Percentiles rank a stretch among this genome's conserved stretches.
Evolutionary conservation across 2,797 vertebrate species (phyloP).

Genomic region (Sarcoramphus papa): DNA sequence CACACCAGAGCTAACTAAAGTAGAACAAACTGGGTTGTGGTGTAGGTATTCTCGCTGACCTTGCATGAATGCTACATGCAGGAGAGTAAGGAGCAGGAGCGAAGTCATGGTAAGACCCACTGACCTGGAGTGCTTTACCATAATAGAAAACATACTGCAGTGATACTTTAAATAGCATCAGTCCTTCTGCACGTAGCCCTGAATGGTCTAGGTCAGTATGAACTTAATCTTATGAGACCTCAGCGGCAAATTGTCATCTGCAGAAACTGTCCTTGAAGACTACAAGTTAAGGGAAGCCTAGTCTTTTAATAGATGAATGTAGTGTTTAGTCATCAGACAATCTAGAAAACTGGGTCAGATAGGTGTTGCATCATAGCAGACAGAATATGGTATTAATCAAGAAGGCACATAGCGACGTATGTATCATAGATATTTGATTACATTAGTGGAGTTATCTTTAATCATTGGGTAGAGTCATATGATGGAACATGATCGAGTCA

Average conservation of each 20-base stretch:
- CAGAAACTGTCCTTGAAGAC: not conserved
- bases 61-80: not conserved
- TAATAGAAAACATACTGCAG: not conserved
- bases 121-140: not conserved
- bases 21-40: not conserved
- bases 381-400: not conserved
- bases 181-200: not conserved
- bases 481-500: slow-evolving; percentile 38
- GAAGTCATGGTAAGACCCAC: not conserved
- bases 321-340: not conserved
- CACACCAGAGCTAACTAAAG: not conserved
- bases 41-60: not conserved
- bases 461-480: not conserved
- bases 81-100: not conserved
- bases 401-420: not conserved
- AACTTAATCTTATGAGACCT: not conserved
- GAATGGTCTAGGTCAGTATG: not conserved
- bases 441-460: slow-evolving; percentile 19
- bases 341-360: not conserved
- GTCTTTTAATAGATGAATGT: not conserved
- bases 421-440: not conserved
- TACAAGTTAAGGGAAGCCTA: not conserved
- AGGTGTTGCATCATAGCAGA: not conserved
- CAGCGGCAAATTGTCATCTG: not conserved
- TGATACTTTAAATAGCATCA: not conserved